phyloP scores from a whole-genome alignment of 1,140 invertebrate genomes.

The Megalopta genalis region DNA sequence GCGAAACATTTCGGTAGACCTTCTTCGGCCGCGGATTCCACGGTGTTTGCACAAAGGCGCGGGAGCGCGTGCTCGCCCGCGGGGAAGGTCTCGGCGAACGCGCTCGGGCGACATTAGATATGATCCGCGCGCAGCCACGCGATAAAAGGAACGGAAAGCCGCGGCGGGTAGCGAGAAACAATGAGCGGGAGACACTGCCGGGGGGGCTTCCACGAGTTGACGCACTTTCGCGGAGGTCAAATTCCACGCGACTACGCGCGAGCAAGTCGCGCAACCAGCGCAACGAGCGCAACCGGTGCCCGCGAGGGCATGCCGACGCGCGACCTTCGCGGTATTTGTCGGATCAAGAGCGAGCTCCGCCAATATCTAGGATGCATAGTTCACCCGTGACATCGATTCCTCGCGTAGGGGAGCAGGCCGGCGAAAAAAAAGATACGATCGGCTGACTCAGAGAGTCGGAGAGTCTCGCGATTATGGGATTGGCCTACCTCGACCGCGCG shows the following conservation, averaged over 20 bases:
- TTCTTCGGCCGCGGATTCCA: conserved; percentile 21
- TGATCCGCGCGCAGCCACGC: neutral
- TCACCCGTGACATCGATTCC: conserved; percentile 21
- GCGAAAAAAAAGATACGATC: too few relatives aligned
- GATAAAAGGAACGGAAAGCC: conserved; percentile 28
- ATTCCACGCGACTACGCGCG: conserved; percentile 52
- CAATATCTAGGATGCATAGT: conserved; percentile 59
- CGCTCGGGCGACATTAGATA: conserved; percentile 30
- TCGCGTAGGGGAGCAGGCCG: too few relatives aligned
- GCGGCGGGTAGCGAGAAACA: conserved; percentile 30
- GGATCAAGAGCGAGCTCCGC: conserved; percentile 59
- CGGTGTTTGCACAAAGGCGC: conserved; percentile 21
- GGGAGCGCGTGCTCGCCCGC: neutral
- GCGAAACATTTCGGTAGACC: conserved; percentile 31
- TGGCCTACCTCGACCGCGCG: too few relatives aligned
- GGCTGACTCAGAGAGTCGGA: too few relatives aligned
- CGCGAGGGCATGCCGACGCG: conserved; percentile 12
- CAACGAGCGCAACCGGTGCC: neutral
- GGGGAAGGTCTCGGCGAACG: conserved; percentile 23
- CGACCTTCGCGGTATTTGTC: conserved; percentile 64
- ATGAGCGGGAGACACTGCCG: conserved; percentile 28
- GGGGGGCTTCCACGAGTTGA: conserved; percentile 52
- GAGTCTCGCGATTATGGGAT: too few relatives aligned
- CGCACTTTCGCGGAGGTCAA: conserved; percentile 67
- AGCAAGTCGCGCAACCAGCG: conserved; percentile 8